Evolutionary conservation across 2,797 vertebrate species (phyloP), one percentile per base, ranked within the genome.

Genomic region (Chromis chromis): DNA sequence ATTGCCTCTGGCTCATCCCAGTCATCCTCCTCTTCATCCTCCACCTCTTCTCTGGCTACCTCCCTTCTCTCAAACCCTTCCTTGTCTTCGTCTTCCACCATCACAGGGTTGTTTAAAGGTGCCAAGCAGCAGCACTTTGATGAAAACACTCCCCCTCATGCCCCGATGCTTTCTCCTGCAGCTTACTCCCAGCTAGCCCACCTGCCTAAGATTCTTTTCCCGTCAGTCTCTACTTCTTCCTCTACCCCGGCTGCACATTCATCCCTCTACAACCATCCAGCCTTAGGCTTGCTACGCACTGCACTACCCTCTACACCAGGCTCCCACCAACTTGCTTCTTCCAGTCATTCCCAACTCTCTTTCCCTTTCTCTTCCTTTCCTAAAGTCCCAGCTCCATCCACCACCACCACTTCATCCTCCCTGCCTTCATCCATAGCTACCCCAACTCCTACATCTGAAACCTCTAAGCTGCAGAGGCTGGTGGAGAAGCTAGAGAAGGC

Each of bases 401-500:
- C 92, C 10, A 86, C 92, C 9, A 83, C 79, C 50, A 70, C 89
- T 79, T 48, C 93, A 72, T 73, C 94, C 81, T 68, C 89, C 88
- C 69, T 94, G 76, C 24, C 89, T 76, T 83, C 92, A 48, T 89
- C 94, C 6, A 65, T 86, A 50, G 59, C 90, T 78, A 70, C 91
- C 81, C 67, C 94, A 81, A 88, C 89, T 82, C 91, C 94, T 71
- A 84, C 93, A 88, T 97, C 96, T 14, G 97, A 98, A 93, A 97
- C 97, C 3, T 97, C 96, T 36, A 98, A 97, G 87, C 83, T 98
- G 60, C 96, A 98, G 89, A 95, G 95, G 49, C 91, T 97, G 58
- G 96, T 97, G 54, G 96, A 98, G 83, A 98, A 97, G 87, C 94
- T 97, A 66, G 96, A 97, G 69, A 96, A 96, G 36, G 95, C 94